Conservation (phyloP, 1,140 invertebrate species). For the Pseudomyrmex cubaensis region DNA sequence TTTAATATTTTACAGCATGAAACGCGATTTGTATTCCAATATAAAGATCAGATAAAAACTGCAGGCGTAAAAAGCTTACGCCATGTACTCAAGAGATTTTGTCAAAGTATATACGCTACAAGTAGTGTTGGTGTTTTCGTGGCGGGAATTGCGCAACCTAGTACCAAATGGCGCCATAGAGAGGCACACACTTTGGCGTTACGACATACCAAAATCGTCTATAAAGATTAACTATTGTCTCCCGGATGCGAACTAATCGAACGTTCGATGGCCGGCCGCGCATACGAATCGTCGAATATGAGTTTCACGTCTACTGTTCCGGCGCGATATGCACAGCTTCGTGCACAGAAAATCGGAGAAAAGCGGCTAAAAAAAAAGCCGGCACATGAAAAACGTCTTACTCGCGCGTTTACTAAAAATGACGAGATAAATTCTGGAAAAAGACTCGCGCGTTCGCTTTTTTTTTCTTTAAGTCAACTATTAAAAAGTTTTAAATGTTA, state of each 20-base stretch:
- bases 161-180: constrained; percentile 6
- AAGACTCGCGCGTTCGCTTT: background rate
- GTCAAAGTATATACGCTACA: background rate
- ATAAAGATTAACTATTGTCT: constrained; percentile 65
- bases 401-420: constrained; percentile 12
- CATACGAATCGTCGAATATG: constrained; percentile 71
- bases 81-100: background rate
- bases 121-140: background rate
- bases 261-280: constrained; percentile 51
- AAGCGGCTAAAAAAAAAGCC: constrained; percentile 14
- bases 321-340: constrained; percentile 60
- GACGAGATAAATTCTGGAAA: background rate
- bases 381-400: constrained; percentile 35
- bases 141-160: constrained; percentile 35
- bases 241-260: constrained; percentile 42
- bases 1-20: background rate
- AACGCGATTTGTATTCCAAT: background rate
- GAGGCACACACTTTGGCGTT: constrained; percentile 18
- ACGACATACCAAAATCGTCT: constrained; percentile 50
- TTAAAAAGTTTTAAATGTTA: constrained; percentile 10
- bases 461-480: background rate
- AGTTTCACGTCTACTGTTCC: constrained; percentile 62
- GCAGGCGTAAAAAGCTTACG: constrained; percentile 1
- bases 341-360: constrained; percentile 33
- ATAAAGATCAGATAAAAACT: background rate